Base-by-base conservation (phyloP, 2,797 vertebrate species). In the Urocyon cinereoargenteus region DNA sequence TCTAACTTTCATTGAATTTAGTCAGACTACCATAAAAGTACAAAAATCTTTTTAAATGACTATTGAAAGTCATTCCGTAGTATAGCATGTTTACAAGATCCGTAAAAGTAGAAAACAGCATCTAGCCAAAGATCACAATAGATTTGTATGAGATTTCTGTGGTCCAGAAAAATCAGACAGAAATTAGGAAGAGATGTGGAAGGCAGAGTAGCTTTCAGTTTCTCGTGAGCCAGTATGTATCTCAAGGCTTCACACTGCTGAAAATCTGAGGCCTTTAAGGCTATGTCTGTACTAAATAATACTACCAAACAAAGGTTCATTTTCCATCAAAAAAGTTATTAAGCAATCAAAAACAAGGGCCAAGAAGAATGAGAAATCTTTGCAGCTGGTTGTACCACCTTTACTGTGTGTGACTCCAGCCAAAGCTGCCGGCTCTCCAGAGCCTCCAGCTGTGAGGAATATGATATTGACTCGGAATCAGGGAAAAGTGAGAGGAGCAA, bases 371-470 rank as follows among this genome's bases (percentile, higher is more conserved):
- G 59, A 75, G 34, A 91, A 75, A 36, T 57, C 49, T 81, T 53
- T 73, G 91, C 79, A 94, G 73, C 59, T 90, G 88, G 57, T 75
- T 79, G 10, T 26, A 88, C 68, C 87, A 92, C 62, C 85, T 88
- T 93, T 36, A 7, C 22, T 40, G 26, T n/a, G 12, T 31, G 34
- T 53, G 77, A 75, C 1, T 82, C n/a, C 28, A 68, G 83, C 36
- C 83, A 90, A 84, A 87, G 49, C 18, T 66, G 55, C 53, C 1
- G 68, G 68, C 81, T 84, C 91, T 72, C 64, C 34, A 84, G 85
- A 45, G 88, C 84, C 88, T 77, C 81, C 90, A 94, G 90, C 92
- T 96, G 95, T 61, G 87, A 96, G 92, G 70, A 96, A 89, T 91
- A 51, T 18, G 62, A 85, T 97, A 83, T 7, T 79, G 73, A 96